Base-by-base conservation (phyloP, 2,113 vertebrate genomes). In the Neolamprologus fasciatus region DNA sequence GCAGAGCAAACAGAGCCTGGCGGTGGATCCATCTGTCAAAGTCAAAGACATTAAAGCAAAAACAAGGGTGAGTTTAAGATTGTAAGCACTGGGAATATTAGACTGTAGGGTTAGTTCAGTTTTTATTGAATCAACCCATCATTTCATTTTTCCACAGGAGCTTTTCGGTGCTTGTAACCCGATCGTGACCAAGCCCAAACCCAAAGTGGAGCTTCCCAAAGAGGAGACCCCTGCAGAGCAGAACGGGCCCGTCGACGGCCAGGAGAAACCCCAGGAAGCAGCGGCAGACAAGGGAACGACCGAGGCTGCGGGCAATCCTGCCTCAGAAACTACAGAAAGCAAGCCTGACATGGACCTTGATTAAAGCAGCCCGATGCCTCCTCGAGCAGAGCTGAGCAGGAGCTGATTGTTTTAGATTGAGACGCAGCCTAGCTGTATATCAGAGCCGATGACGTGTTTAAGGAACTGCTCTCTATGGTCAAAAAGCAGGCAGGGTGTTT, bases 331-430 rank as follows among this genome's bases (percentile, higher is more conserved):
- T 86, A 4, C 96, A 1, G 98, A 98, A 79, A 97, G 95, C 95
- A 99, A 99, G 93, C 98, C 98, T 1, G 98, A 98, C 23, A 99
- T 99, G 99, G 99, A 99, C 97, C 98, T 99, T 95, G 98, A 99
- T 94, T 97, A 95, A 94, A 95, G 85, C 61, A 79, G 71, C 81
- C 71, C 5, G 8, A 80, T 9, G n/a, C 76, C 61, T 71, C 86
- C 80, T 71, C n/a, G 55, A 90, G 84, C 90, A 42, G 90, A 92
- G 90, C 81, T 87, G 17, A 87, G 82, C 23, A 47, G 89, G 89
- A 91, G 89, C 80, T 82, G 21, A 90, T 86, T 87, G 86, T 86
- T 93, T 95, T 88, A 90, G 90, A 91, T 83, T 93, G 91, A 93
- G 90, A 89, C 91, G 85, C 92, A 90, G 92, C 88, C 87, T 81